Conservation (phyloP, 2,113 vertebrate genomes). For the Spea multiplicata region DNA sequence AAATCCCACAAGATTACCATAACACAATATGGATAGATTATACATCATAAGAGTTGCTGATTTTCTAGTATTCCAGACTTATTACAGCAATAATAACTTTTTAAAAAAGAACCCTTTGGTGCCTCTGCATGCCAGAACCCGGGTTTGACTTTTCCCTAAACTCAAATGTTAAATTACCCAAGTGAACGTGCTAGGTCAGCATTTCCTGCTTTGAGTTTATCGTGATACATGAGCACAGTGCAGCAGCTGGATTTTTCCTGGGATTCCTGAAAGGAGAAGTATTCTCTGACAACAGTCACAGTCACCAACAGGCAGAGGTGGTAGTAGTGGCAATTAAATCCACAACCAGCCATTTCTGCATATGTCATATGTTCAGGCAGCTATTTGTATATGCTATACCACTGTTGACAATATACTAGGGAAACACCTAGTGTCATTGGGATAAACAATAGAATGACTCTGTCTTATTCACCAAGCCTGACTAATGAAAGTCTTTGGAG, state of each 20-base stretch:
- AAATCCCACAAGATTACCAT: too few species aligned
- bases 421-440: too few species aligned
- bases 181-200: slow-evolving; percentile 65
- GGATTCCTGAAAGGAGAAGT: slow-evolving; percentile 58
- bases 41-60: neutral
- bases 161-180: slow-evolving; percentile 49
- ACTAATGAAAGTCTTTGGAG: too few species aligned
- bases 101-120: neutral
- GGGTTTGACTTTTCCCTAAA: slow-evolving; percentile 50
- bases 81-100: neutral
- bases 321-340: neutral
- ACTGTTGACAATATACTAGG: too few species aligned
- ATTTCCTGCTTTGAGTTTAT: slow-evolving; percentile 72
- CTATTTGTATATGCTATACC: too few species aligned
- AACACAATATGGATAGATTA: neutral
- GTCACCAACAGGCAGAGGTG: slow-evolving; percentile 50
- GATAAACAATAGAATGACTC: too few species aligned
- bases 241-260: slow-evolving; percentile 66
- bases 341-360: too few species aligned
- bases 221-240: slow-evolving; percentile 58
- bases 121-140: neutral
- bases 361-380: too few species aligned
- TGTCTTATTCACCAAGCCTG: too few species aligned
- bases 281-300: slow-evolving; percentile 63
- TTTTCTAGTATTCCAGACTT: neutral